A percentile compares a stretch with the other conserved stretches of the same genome.
Evolutionary conservation across 2,888 invertebrate genomes (phyloP).

Genomic region (Formica aserva): DNA sequence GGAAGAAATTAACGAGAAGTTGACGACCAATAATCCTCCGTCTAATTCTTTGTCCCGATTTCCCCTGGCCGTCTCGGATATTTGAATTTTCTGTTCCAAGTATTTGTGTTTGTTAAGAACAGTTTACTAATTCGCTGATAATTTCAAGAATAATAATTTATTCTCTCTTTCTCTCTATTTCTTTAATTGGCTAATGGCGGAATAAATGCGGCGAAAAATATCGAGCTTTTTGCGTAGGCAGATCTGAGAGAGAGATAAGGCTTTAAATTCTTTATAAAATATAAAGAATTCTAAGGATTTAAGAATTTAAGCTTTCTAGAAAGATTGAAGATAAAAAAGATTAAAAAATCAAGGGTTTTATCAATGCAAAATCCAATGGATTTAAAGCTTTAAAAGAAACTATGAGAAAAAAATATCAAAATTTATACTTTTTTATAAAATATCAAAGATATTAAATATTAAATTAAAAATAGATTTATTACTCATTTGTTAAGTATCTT

Average conservation of each 20-base stretch:
- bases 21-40: slow-evolving; percentile 27
- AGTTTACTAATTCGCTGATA: slow-evolving; percentile 7
- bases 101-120: slow-evolving; percentile 24
- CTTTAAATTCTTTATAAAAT: background rate
- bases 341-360: background rate
- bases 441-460: background rate
- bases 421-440: background rate
- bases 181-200: background rate
- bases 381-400: background rate
- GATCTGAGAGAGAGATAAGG: background rate
- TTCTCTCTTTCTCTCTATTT: background rate
- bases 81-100: slow-evolving; percentile 26
- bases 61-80: background rate
- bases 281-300: background rate
- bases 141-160: background rate
- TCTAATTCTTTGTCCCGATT: background rate
- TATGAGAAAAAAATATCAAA: background rate
- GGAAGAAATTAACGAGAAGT: slow-evolving; percentile 47
- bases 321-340: background rate
- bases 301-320: background rate
- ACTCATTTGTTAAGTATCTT: background rate
- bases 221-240: background rate
- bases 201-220: background rate
- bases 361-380: background rate
- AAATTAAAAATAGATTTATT: slow-evolving; percentile 2